Percentiles rank a stretch among this genome's conserved stretches.
These are phyloP conservation scores for Lepas anatifera DNA, from an alignment of 2,888 invertebrate species.

Conservation along the genomic window DNA sequence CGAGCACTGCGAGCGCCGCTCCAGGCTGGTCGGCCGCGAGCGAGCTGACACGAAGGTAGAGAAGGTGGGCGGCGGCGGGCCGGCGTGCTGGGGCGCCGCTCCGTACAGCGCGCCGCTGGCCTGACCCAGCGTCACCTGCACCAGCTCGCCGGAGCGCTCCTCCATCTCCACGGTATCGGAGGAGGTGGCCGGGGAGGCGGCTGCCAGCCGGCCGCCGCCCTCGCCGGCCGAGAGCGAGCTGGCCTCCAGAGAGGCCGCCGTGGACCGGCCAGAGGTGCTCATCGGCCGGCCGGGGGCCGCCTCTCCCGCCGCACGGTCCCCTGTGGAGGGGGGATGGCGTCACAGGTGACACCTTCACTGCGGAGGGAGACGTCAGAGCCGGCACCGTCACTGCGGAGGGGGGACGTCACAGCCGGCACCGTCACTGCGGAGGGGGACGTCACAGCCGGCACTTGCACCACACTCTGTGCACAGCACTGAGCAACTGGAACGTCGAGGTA, in stretches of 20 bases:
- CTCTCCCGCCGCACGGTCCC: background rate
- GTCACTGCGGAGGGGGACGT: too few species aligned
- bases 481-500: too few species aligned
- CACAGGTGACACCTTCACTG: too few species aligned
- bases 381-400: background rate
- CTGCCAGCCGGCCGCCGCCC: background rate
- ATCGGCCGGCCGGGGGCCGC: background rate
- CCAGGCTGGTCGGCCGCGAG: slow-evolving; percentile 11
- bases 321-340: background rate
- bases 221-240: slow-evolving; percentile 1
- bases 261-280: slow-evolving; percentile 1
- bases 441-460: too few species aligned
- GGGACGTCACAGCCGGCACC: background rate
- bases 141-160: slow-evolving; percentile 7
- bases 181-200: slow-evolving; percentile 4
- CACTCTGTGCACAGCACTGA: too few species aligned
- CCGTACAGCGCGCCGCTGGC: background rate
- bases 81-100: background rate
- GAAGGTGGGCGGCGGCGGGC: background rate
- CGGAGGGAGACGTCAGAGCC: background rate
- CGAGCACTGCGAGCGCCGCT: background rate
- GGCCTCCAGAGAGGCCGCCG: background rate
- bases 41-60: background rate
- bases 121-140: slow-evolving; percentile 7
- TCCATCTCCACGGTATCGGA: slow-evolving; percentile 1